Evolutionary conservation across 92 coral and sea anemone genomes (phyloP).

Genomic region (Paramuricea clavata): DNA sequence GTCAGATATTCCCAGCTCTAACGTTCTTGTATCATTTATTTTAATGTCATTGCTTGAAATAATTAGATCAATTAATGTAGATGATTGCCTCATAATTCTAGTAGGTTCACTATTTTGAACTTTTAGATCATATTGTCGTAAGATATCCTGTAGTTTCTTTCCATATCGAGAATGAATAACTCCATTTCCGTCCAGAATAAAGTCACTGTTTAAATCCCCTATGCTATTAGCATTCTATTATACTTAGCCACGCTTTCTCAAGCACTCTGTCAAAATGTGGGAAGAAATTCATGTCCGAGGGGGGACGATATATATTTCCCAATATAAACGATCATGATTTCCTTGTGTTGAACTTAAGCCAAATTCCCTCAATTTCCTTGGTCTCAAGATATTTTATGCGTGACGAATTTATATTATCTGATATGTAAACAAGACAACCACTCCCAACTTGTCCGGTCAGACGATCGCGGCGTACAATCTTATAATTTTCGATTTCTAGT

Average conservation of each 20-base stretch:
- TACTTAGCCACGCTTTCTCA: slow-evolving; percentile 7
- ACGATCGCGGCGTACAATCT: slow-evolving; percentile 42
- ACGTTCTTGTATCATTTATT: neutral
- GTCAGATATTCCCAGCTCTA: slow-evolving; percentile 2
- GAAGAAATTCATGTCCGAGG: slow-evolving; percentile 9
- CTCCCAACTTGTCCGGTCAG: neutral
- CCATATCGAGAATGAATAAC: too few species aligned
- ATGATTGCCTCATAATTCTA: neutral
- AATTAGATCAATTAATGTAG: slow-evolving; percentile 4
- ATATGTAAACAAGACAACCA: neutral
- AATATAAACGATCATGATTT: slow-evolving; percentile 7
- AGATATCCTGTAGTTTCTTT: neutral
- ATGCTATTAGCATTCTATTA: neutral
- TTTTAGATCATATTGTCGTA: neutral
- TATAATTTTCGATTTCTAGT: slow-evolving; percentile 52
- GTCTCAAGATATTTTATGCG: slow-evolving; percentile 17
- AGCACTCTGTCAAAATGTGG: neutral
- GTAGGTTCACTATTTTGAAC: slow-evolving; percentile 1
- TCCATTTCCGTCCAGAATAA: too few species aligned
- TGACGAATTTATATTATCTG: neutral
- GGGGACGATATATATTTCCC: slow-evolving; percentile 1
- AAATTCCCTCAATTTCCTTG: neutral
- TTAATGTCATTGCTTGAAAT: neutral
- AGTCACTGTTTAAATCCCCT: slow-evolving; percentile 7
- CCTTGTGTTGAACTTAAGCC: neutral